Evolutionary conservation across 2,888 invertebrate genomes (phyloP), one percentile per base, ranked within the genome.

Genomic region (Apamea sordens): DNA sequence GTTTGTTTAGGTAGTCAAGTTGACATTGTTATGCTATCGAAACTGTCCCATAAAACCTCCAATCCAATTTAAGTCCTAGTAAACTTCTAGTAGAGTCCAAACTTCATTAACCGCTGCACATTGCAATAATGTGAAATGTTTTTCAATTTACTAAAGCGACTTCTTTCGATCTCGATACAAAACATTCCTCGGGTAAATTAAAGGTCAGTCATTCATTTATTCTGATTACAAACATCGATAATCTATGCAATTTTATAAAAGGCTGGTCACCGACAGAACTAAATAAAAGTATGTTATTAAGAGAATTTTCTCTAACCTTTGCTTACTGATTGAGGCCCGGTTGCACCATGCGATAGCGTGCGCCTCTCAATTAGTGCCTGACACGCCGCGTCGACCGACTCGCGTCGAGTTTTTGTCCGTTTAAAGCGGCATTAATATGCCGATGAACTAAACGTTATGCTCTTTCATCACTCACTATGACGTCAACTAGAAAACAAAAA

Each of bases 291-390:
- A 74, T 84, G 73, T 83, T 86, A 82, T 84, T 86, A 92, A 87
- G 91, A 91, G 92, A 92, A 92, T 94, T 94, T 92, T 93, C 93
- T 92, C 91, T 93, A 94, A 94, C 94, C 92, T 95, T 93, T 92
- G 89, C 90, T 91, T 83, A 76, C 72, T 85, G 84, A 84, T 87
- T 84, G 83, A 92, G 91, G 91, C 90, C 92, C 90, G 91, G 91
- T 92, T 92, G 92, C 92, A 91, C 91, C 93, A 92, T 91, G 91
- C 93, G 90, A 95, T 96, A 93, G 96, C 96, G 96, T 96, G 96
- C 94, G 93, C 92, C 91, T 90, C 93, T 94, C 96, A 96, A 96
- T 96, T 96, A 96, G 94, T 89, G 90, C 88, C 93, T 93, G 95
- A 95, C 95, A 94, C 94, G 95, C 93, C 90, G 94, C 85, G 91